Base-by-base conservation (phyloP, 2,888 invertebrate genomes). In the Drosophila kuntzei region DNA sequence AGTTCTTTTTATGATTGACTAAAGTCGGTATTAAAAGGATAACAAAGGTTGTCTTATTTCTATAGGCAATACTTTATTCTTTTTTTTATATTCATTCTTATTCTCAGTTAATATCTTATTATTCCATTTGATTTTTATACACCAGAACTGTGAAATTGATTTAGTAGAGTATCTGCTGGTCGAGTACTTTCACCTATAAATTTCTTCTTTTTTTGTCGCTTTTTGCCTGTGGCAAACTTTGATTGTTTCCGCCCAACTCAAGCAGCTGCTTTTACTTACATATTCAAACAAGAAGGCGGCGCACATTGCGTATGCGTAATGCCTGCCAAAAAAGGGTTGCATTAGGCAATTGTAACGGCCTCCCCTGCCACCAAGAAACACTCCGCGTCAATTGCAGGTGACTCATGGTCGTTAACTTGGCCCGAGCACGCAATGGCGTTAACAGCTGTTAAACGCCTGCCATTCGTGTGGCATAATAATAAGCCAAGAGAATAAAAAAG, bases 391-490 rank as follows among this genome's bases (percentile, higher is more conserved):
- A 83, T 85, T 85, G 85, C 85, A 85, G 86, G 85, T 85, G 85
- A 85, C 85, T 85, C 85, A 85, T 55, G 75, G 51, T 70, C 55
- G 68, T 71, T 76, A 74, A 81, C 68, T 79, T 80, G 65, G 72
- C 70, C 50, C 43, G 39, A 47, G 44, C 80, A 85, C 86, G 80
- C 87, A 73, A 87, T 54, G 62, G 58, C 71, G 67, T 71, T 83
- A 85, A 79, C 83, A 81, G 83, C 80, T 79, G 77, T 73, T 87
- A 85, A 79, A 79, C 70, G 77, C 61, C 71, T 63, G 78, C 68
- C 76, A 74, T 87, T 82, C 84, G 86, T 85, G 87, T 66, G 85
- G 85, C 81, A 84, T 83, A 79, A 81, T 81, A 87, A 87, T 81
- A 76, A 84, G 82, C 67, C 65, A 36, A 61, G 55, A 32, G 37